A percentile compares a stretch with the other conserved stretches of the same genome.
Evolutionary conservation across 2,797 vertebrate species (phyloP).

Genomic region (Paramormyrops hopkinsi): DNA sequence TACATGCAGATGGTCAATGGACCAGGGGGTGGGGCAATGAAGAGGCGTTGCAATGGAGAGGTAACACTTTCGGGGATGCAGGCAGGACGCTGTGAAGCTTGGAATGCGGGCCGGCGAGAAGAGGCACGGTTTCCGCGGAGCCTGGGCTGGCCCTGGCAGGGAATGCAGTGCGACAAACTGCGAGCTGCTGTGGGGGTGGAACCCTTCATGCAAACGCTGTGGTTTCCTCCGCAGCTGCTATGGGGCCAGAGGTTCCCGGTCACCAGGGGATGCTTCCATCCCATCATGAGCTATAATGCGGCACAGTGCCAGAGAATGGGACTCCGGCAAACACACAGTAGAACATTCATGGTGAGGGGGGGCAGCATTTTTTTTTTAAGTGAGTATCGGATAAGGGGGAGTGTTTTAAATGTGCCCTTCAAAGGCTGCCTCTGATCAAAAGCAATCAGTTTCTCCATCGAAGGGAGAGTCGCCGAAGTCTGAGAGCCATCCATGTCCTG

Average conservation of each 20-base stretch:
- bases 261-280: neutral
- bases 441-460: neutral
- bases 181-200: no score
- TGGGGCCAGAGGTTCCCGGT: neutral
- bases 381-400: neutral
- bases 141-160: no score
- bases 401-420: neutral
- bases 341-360: neutral
- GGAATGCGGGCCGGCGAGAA: neutral
- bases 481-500: neutral
- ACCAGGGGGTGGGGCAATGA: neutral
- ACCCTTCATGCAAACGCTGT: neutral
- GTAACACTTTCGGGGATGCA: neutral
- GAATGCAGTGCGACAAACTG: neutral
- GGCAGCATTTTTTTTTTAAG: neutral
- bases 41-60: neutral
- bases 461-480: neutral
- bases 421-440: neutral
- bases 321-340: neutral
- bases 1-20: conserved; percentile 53
- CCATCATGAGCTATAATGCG: neutral
- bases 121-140: neutral
- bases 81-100: neutral
- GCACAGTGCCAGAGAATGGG: neutral
- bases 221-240: neutral